phyloP scores from a whole-genome alignment of 2,888 invertebrate species.

The Patella ulyssiponensis region DNA sequence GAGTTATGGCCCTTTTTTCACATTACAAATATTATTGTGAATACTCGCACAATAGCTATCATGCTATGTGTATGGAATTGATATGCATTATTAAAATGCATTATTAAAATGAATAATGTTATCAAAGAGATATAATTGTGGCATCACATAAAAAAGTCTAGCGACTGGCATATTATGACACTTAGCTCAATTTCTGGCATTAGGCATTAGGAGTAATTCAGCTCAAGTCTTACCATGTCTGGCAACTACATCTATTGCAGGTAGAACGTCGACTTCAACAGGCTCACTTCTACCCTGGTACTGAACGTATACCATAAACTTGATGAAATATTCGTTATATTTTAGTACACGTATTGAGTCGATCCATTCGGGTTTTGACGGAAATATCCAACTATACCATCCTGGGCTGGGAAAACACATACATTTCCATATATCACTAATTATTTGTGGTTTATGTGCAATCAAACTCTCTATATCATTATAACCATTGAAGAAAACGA shows the following conservation, averaged over 20 bases:
- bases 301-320: neutral
- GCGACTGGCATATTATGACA: no score
- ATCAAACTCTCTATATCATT: neutral
- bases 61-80: no score
- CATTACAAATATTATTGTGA: no score
- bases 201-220: no score
- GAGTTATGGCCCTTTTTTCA: no score
- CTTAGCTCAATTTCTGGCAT: no score
- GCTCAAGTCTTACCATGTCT: no score
- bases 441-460: neutral
- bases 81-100: no score
- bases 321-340: neutral
- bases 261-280: neutral
- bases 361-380: neutral
- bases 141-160: no score
- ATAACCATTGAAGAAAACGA: neutral
- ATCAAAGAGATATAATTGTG: no score
- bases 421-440: neutral
- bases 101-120: no score
- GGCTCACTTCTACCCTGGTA: neutral
- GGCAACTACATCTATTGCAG: neutral
- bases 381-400: neutral
- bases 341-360: neutral
- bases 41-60: no score
- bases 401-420: neutral